Evolutionary conservation across 1,140 invertebrate species (phyloP).

Genomic region (Triops cancriformis): DNA sequence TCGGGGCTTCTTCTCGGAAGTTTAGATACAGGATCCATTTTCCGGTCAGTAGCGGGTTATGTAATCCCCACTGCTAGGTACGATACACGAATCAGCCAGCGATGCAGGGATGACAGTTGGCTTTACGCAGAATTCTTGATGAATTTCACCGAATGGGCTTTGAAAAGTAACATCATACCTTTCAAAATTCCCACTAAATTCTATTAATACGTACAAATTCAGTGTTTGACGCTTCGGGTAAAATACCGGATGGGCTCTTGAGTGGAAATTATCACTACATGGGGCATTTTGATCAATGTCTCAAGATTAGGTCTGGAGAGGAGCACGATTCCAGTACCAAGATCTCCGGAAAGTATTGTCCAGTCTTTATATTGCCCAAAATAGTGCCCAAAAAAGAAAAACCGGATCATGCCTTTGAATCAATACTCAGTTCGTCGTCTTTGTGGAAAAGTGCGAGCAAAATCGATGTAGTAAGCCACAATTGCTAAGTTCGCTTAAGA

Average conservation of each 20-base stretch:
- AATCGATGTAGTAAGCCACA: neutral
- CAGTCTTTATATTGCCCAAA: neutral
- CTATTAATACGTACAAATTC: neutral
- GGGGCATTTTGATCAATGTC: constrained; percentile 22
- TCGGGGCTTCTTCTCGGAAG: too few species aligned
- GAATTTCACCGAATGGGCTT: too few species aligned
- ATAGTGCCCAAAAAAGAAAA: neutral
- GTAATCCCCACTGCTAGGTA: too few species aligned
- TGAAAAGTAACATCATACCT: constrained; percentile 17
- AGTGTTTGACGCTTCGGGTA: constrained; percentile 6
- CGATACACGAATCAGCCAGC: too few species aligned
- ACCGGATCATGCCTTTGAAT: neutral
- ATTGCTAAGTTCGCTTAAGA: too few species aligned
- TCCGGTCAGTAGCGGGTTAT: too few species aligned
- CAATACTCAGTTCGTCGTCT: neutral
- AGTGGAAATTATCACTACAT: neutral
- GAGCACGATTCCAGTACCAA: neutral
- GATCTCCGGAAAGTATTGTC: constrained; percentile 17
- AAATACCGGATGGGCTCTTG: neutral
- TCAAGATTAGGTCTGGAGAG: neutral
- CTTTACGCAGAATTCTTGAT: too few species aligned
- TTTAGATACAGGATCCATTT: too few species aligned
- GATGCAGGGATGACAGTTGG: too few species aligned
- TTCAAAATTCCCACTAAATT: too few species aligned
- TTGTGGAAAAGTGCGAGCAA: neutral